These are phyloP conservation scores for Polymixis lichenea DNA, from an alignment of 2,888 invertebrate genomes.

Conservation along the genomic window DNA sequence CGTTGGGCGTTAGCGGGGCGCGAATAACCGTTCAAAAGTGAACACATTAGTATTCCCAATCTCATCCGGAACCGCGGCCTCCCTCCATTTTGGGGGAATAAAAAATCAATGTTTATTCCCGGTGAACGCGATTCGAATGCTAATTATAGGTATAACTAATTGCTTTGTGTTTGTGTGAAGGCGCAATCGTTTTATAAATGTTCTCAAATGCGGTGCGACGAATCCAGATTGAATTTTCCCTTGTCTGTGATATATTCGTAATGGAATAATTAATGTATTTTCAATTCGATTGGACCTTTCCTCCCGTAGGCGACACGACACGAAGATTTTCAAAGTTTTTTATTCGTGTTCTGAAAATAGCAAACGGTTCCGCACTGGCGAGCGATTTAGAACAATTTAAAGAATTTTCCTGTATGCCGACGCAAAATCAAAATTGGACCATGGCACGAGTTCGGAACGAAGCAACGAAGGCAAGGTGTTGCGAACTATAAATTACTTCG, in stretches of 20 bases:
- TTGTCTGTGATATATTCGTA: slow-evolving; percentile 65
- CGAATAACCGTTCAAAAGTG: slow-evolving; percentile 90
- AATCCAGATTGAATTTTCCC: slow-evolving; percentile 72
- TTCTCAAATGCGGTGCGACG: slow-evolving; percentile 67
- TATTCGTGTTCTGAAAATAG: slow-evolving; percentile 26
- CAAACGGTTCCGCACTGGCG: background rate
- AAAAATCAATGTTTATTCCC: slow-evolving; percentile 91
- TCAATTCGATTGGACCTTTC: slow-evolving; percentile 63
- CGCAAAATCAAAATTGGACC: slow-evolving; percentile 66
- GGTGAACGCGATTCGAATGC: slow-evolving; percentile 87
- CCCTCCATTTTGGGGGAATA: slow-evolving; percentile 88
- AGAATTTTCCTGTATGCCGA: slow-evolving; percentile 54
- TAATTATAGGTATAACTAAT: slow-evolving; percentile 88
- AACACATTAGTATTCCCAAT: slow-evolving; percentile 89
- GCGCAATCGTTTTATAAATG: slow-evolving; percentile 78
- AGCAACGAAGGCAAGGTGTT: slow-evolving; percentile 78
- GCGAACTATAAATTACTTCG: slow-evolving; percentile 87
- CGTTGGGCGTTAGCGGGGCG: slow-evolving; percentile 89
- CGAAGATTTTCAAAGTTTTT: slow-evolving; percentile 30
- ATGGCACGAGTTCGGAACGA: slow-evolving; percentile 59
- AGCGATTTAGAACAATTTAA: slow-evolving; percentile 50
- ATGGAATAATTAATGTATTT: slow-evolving; percentile 70
- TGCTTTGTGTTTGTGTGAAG: slow-evolving; percentile 85
- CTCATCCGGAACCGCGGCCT: slow-evolving; percentile 80
- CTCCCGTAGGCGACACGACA: slow-evolving; percentile 17